These are phyloP conservation scores for Dipodomys spectabilis DNA, from an alignment of 2,113 vertebrate genomes.

Conservation along the genomic window DNA sequence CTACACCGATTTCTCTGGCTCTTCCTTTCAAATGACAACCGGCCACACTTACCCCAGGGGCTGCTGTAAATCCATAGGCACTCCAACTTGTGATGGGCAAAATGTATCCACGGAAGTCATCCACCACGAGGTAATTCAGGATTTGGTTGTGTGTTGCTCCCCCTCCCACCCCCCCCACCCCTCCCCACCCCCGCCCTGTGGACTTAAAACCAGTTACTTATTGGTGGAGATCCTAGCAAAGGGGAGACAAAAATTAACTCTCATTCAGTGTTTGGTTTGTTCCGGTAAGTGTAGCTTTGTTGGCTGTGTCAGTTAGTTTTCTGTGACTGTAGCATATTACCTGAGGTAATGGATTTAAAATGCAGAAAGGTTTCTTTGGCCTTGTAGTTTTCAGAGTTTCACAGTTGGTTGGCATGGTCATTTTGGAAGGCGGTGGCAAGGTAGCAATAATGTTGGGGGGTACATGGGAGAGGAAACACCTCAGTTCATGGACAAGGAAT, in stretches of 20 bases:
- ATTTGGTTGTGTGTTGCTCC: rapidly evolving
- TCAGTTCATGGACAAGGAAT: neutral
- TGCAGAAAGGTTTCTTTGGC: neutral
- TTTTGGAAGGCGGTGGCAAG: no score
- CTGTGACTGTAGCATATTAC: neutral
- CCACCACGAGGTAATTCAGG: conserved; percentile 35
- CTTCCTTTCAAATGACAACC: conserved; percentile 21
- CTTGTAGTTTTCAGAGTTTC: neutral
- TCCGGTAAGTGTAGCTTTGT: neutral
- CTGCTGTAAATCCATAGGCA: conserved; percentile 28
- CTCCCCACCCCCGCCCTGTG: neutral
- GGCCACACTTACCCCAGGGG: conserved; percentile 60
- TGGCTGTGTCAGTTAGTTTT: no score
- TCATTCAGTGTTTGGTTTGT: neutral
- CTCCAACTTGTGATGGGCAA: neutral
- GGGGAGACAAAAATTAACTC: neutral
- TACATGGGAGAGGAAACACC: neutral
- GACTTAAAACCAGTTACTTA: neutral
- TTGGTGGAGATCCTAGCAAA: neutral
- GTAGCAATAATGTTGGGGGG: no score
- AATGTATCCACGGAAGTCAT: neutral
- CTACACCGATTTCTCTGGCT: conserved; percentile 69
- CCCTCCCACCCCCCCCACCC: neutral
- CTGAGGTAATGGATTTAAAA: neutral
- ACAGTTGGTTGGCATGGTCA: neutral